Evolutionary conservation across 2,888 invertebrate species (phyloP).

Genomic region (Rapana venosa): DNA sequence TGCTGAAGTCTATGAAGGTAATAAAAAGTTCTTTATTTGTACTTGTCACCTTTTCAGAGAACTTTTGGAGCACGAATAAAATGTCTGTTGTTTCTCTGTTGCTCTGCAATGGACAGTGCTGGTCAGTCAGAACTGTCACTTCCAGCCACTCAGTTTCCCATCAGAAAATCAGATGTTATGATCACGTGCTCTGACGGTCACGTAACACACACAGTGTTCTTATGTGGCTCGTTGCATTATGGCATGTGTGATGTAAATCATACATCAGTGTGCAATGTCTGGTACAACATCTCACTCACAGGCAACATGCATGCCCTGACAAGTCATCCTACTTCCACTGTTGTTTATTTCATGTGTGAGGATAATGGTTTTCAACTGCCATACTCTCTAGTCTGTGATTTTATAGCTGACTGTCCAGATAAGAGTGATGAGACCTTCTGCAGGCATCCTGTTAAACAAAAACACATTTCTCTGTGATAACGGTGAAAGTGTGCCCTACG

Average conservation of each 20-base stretch:
- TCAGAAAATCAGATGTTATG: too few species aligned
- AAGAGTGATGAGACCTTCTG: constrained; percentile 15
- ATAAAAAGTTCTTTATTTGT: too few species aligned
- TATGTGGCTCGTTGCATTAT: background rate
- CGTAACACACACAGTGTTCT: background rate
- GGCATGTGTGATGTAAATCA: background rate
- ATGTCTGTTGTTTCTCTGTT: background rate
- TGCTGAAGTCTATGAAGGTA: too few species aligned
- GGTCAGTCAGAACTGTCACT: too few species aligned
- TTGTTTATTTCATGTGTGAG: background rate
- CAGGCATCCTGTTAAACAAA: background rate
- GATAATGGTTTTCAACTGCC: background rate
- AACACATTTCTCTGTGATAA: background rate
- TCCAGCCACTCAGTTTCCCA: too few species aligned
- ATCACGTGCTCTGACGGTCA: background rate
- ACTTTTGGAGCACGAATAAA: too few species aligned
- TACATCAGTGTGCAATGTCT: background rate
- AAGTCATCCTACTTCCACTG: background rate
- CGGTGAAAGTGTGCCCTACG: background rate
- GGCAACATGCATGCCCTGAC: background rate
- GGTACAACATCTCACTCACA: background rate
- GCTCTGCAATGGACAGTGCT: too few species aligned
- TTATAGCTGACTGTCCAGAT: background rate
- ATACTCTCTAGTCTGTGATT: background rate
- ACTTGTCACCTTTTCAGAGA: too few species aligned